Evolutionary conservation across 2,113 vertebrate species (phyloP), one percentile per base, ranked within the genome.

Genomic region (Penelope pileata): DNA sequence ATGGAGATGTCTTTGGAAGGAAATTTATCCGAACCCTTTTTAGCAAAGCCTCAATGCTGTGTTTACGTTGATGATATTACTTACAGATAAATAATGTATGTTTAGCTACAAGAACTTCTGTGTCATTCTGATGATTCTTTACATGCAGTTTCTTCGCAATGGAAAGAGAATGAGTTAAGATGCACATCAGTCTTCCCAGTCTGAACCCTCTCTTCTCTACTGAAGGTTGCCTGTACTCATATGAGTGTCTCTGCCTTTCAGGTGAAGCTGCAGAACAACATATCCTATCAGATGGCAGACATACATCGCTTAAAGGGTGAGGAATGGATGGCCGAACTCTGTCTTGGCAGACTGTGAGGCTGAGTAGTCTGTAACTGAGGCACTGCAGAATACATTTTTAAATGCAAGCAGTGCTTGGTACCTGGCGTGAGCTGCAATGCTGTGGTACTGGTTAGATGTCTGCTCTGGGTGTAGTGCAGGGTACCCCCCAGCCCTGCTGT

Each of bases 241-340:
- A 3, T 21, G 54, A 1, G 16, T 0, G 3, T 78, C 93, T 79
- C 76, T 96, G 92, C 48, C 93, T 98, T 97, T 42, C 96, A 99
- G 99, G 93, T 98, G 74, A 99, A 99, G 97, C 95, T 99, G 69
- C 99, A 99, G 97, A 98, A 86, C 96, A 99, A 99, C 73, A 92
- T 98, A 88, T 98, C 98, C 0, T 97, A 98, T 53, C 99, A 99
- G 86, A 98, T 98, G 97, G 98, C 98, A 85, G 99, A 99, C 95
- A 98, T 99, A 69, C 98, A 98, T 94, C 98, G 98, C 79, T 97
- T 99, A 56, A 99, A 99, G 96, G 99, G 99, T 99, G 98, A 98
- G 98, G 84, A 54, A 10, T 19, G 34, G 21, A 1, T 18, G 90
- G 16, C 34, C 83, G 9, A 21, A 62, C 54, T 5, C 47, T 58